Evolutionary conservation across 2,113 vertebrate genomes (phyloP).

Genomic region (Cariama cristata): DNA sequence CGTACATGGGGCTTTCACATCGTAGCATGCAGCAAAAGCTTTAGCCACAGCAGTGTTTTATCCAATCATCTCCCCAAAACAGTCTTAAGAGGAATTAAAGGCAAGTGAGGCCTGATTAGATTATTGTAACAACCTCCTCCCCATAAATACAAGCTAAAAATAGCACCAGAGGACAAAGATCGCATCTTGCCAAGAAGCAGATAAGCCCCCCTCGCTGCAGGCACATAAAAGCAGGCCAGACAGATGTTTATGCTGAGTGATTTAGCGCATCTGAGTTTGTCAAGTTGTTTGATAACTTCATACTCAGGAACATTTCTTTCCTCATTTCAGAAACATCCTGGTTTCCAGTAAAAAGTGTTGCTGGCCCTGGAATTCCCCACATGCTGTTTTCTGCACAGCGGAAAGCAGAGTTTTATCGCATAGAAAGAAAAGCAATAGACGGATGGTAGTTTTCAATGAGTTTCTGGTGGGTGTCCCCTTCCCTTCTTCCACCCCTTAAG

Average conservation of each 20-base stretch:
- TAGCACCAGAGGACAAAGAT: background rate
- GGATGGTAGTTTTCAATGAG: background rate
- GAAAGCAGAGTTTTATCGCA: background rate
- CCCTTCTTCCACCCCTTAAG: background rate
- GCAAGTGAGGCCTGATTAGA: background rate
- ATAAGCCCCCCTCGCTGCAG: background rate
- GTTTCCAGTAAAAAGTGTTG: slow-evolving; percentile 33
- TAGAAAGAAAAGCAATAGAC: background rate
- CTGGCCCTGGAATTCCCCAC: background rate
- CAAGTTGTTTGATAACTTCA: slow-evolving; percentile 55
- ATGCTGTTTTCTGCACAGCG: background rate
- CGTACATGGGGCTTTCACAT: background rate
- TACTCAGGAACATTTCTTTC: background rate
- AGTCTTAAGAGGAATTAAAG: background rate
- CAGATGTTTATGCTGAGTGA: background rate
- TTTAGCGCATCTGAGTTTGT: slow-evolving; percentile 22
- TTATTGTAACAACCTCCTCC: background rate
- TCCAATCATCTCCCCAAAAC: background rate
- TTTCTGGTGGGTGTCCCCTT: slow-evolving; percentile 2
- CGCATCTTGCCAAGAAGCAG: background rate
- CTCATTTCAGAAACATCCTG: slow-evolving; percentile 24
- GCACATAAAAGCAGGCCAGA: slow-evolving; percentile 14
- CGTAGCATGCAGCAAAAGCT: background rate
- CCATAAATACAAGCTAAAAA: slow-evolving; percentile 44
- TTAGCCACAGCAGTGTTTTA: background rate